Percentiles rank a stretch among this genome's conserved stretches.
phyloP scores from a whole-genome alignment of 2,113 vertebrate genomes.

The Oreochromis tanganicae region DNA sequence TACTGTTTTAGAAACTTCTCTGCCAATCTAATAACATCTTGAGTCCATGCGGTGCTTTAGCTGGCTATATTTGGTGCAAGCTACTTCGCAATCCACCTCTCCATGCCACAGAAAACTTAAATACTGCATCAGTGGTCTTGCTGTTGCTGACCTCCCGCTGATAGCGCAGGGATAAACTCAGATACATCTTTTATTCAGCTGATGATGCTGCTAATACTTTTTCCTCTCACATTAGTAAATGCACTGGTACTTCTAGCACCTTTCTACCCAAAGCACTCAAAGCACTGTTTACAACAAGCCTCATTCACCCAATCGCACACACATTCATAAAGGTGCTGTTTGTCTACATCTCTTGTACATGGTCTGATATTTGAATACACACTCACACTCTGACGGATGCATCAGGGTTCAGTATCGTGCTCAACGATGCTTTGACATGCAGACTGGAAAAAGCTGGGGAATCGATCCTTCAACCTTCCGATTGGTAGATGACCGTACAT shows the following conservation, averaged over 20 bases:
- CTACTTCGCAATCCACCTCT: background rate
- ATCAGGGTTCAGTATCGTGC: background rate
- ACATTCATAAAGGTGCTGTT: background rate
- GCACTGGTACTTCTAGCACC: no score
- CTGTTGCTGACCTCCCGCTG: background rate
- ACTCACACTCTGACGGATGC: background rate
- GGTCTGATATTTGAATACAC: background rate
- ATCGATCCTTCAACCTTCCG: background rate
- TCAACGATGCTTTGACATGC: background rate
- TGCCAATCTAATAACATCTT: background rate
- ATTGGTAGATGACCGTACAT: background rate
- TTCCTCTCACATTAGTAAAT: no score
- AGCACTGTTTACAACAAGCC: background rate
- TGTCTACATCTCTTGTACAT: accelerated
- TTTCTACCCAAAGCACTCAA: background rate
- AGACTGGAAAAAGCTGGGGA: background rate
- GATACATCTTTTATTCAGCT: no score
- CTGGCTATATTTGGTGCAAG: background rate
- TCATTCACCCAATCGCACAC: background rate
- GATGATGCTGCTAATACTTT: no score
- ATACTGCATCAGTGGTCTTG: no score
- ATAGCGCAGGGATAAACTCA: background rate
- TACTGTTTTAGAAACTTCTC: background rate
- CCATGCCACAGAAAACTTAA: background rate
- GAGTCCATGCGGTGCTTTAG: background rate